Base-by-base conservation (phyloP, 1,140 invertebrate species). In the Pseudomyrmex gracilis region DNA sequence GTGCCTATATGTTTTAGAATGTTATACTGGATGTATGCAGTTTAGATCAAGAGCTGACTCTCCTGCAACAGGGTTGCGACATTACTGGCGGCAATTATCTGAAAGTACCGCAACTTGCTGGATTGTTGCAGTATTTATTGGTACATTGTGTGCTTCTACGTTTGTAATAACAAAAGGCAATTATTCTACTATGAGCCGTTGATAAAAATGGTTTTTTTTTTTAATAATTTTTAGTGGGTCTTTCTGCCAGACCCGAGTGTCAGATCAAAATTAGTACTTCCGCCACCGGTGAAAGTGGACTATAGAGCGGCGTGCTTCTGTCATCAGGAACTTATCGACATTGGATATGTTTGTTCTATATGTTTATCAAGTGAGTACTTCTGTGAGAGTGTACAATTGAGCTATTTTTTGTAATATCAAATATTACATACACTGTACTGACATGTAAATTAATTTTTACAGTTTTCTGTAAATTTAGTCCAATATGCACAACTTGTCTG, bases 231-330 rank as follows among this genome's bases (percentile, higher is more conserved):
- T 34, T 94, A 98, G 96, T 99, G 98, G 98, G 97, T 99, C 12
- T 99, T 99, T 92, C 94, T 99, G 34, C 98, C 98, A 0, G 97
- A 98, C 90, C 96, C 97, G 3, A 95, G 95, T 57, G 96, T 97
- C 63, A 95, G 99, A 49, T 96, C 96, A 76, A 97, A 98, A 92
- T 93, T 99, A 85, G 97, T 98, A 1, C 91, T 99, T 60, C 99
- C 99, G 0, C 97, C 98, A 0, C 96, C 97, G 8, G 97, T 97
- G 0, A 97, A 98, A 87, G 98, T 99, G 12, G 98, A 99, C 94
- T 99, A 99, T 93, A 95, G 98, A 88, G 98, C 99, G 22, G 98
- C 98, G 0, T 99, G 99, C 94, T 99, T 99, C 95, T 99, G 99
- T 92, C 99, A 99, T 94, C 95, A 98, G n/a, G 98, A 98, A 90